Evolutionary conservation across 1,140 invertebrate species (phyloP).

Genomic region (Caenorhabditis inopinata): DNA sequence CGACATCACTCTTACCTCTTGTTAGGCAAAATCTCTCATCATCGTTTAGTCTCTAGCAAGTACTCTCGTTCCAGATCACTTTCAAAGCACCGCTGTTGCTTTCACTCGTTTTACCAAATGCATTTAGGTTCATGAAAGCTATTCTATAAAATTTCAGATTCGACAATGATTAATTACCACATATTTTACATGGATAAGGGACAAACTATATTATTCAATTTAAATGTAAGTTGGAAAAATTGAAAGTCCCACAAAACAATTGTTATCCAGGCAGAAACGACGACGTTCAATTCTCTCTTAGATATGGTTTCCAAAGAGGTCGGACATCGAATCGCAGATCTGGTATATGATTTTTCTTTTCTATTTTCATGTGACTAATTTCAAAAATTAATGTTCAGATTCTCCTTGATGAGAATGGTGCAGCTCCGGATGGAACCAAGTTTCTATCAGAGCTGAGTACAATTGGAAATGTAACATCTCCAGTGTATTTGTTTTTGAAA

Average conservation of each 20-base stretch:
- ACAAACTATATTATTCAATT: neutral
- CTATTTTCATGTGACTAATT: neutral
- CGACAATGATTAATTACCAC: slow-evolving; percentile 9
- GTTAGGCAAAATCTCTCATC: neutral
- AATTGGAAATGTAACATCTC: neutral
- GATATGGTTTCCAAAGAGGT: neutral
- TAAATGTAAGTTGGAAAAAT: neutral
- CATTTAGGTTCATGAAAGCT: neutral
- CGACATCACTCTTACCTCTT: neutral
- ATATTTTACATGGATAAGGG: slow-evolving; percentile 28
- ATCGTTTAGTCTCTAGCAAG: neutral
- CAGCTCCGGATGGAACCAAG: neutral
- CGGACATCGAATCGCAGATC: neutral
- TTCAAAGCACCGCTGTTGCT: slow-evolving; percentile 6
- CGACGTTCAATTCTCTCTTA: neutral
- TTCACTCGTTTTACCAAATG: neutral
- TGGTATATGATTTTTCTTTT: neutral
- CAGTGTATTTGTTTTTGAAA: neutral
- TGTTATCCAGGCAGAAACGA: neutral
- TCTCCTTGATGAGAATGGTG: neutral
- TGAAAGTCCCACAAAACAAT: too few species aligned
- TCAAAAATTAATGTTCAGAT: neutral
- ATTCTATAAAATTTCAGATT: neutral
- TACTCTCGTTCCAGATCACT: slow-evolving; percentile 14
- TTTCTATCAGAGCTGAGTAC: neutral